phyloP scores from a whole-genome alignment of 2,888 invertebrate genomes.

The Palloptera scutellata region DNA sequence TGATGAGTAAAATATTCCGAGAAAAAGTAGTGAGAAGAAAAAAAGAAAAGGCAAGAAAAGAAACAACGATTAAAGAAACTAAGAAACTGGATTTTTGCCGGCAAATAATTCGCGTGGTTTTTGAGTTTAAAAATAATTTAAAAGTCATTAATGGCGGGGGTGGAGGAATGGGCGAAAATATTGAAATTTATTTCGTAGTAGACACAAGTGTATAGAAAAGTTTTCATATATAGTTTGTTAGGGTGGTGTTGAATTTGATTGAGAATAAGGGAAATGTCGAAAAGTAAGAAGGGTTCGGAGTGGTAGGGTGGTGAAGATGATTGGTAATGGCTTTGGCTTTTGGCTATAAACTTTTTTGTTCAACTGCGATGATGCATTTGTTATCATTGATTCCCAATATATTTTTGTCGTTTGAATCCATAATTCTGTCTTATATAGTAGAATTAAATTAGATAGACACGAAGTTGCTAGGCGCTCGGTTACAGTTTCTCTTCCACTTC shows the following conservation, averaged over 20 bases:
- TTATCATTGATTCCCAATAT: too few relatives aligned
- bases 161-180: constrained; percentile 26
- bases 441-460: constrained; percentile 27
- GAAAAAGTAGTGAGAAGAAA: constrained; percentile 22
- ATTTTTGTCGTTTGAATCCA: too few relatives aligned
- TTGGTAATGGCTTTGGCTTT: too few relatives aligned
- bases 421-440: too few relatives aligned
- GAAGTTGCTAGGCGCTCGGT: constrained; percentile 12
- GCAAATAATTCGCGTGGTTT: constrained; percentile 52
- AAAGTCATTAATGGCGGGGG: neutral
- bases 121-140: constrained; percentile 24
- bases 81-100: constrained; percentile 56
- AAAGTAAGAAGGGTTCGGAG: too few relatives aligned
- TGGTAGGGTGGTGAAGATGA: neutral
- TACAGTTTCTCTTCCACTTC: neutral
- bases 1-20: constrained; percentile 14
- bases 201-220: constrained; percentile 36
- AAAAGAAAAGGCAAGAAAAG: constrained; percentile 39
- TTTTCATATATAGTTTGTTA: constrained; percentile 32
- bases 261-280: constrained; percentile 8
- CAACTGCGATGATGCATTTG: too few relatives aligned
- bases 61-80: constrained; percentile 38
- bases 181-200: constrained; percentile 29
- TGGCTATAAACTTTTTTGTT: too few relatives aligned
- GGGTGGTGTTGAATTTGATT: neutral